Evolutionary conservation across 2,888 invertebrate genomes (phyloP), one percentile per base, ranked within the genome.

Genomic region (Epinotia ramella): DNA sequence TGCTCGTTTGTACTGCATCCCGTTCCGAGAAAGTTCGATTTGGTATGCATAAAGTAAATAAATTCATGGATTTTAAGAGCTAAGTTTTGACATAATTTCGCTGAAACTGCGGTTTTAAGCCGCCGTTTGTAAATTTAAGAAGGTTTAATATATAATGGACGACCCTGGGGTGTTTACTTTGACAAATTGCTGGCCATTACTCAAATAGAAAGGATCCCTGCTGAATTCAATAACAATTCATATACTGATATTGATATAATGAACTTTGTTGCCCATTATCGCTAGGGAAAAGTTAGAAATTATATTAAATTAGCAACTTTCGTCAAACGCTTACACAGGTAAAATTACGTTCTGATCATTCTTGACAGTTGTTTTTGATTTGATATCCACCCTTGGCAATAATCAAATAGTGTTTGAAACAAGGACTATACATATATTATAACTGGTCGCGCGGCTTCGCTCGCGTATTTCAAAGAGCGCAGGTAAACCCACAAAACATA

Each of bases 11-110:
- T 53, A 68, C 77, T 77, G 79, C 78, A 81, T 76, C 60, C 67
- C 68, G 64, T 59, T 33, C 77, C 73, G 77, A 78, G 79, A 83
- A 70, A 77, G 77, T 77, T 77, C 79, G 79, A 81, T 81, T 81
- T 80, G 46, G 77, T 76, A 73, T 79, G 77, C 72, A 75, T 62
- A 66, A 74, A 77, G 75, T 77, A 76, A 73, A 74, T 76, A 78
- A 78, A 81, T 77, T 78, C 76, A 65, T 79, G 81, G 81, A 80
- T 80, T 84, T 82, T 82, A 81, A 83, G 82, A 80, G 80, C 79
- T 78, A 86, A 86, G 84, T 87, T 87, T 80, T 83, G 84, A 84
- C 85, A 84, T 82, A 82, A 83, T 83, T 83, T 77, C 66, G 60
- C 60, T 40, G 60, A 64, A 71, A 66, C 66, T 84, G 84, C 82